phyloP scores from a whole-genome alignment of 2,113 vertebrate species.

The Protobothrops flavoviridis region DNA sequence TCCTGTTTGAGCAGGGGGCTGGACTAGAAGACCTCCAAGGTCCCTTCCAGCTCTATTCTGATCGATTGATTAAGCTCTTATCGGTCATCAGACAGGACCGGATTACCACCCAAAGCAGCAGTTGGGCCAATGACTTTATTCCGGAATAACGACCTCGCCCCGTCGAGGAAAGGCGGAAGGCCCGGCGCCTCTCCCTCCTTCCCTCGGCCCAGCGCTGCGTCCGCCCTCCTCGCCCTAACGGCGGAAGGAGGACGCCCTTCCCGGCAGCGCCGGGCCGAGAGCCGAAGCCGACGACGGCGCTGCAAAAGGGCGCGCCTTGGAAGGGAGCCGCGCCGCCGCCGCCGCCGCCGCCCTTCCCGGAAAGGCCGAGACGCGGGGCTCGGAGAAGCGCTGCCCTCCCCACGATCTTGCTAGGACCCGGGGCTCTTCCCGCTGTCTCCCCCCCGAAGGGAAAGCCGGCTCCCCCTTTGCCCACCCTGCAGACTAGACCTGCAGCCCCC shows the following conservation, averaged over 20 bases:
- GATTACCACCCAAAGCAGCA: too few relatives aligned
- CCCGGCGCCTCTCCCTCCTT: neutral
- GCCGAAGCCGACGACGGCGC: too few relatives aligned
- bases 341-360: neutral
- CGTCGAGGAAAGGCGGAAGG: too few relatives aligned
- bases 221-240: neutral
- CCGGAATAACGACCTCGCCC: neutral
- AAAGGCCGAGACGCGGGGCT: neutral
- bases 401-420: too few relatives aligned
- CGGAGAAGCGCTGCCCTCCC: neutral
- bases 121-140: too few relatives aligned
- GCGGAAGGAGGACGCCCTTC: neutral
- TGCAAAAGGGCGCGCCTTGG: too few relatives aligned
- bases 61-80: too few relatives aligned
- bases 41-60: too few relatives aligned
- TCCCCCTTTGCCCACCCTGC: fast-evolving
- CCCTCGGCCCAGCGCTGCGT: neutral
- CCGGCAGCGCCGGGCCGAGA: neutral
- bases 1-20: too few relatives aligned
- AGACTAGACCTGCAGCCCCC: neutral
- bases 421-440: neutral
- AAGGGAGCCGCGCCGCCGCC: too few relatives aligned
- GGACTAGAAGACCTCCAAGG: too few relatives aligned
- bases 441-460: neutral
- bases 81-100: too few relatives aligned